Percentiles rank a stretch among this genome's conserved stretches.
These are phyloP conservation scores for Pipistrellus pygmaeus DNA, from an alignment of 2,797 vertebrate genomes.

Conservation along the genomic window DNA sequence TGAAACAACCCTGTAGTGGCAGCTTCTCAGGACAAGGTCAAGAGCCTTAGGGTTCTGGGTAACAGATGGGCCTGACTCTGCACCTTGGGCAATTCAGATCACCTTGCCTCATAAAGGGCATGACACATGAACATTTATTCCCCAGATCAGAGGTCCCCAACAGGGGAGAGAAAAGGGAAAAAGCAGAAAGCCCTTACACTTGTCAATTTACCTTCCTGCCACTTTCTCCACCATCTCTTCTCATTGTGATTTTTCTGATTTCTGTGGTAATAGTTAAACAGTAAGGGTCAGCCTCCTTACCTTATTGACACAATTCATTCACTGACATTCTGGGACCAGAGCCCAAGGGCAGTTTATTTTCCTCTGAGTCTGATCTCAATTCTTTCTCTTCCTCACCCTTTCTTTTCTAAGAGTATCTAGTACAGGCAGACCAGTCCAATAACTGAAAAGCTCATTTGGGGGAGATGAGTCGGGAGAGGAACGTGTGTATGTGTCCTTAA, in stretches of 20 bases:
- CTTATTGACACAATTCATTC: neutral
- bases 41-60: neutral
- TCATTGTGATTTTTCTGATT: neutral
- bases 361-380: conserved; percentile 1
- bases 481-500: neutral
- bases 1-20: neutral
- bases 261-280: neutral
- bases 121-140: neutral
- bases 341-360: neutral
- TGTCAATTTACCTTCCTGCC: neutral
- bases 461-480: neutral
- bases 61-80: neutral
- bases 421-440: neutral
- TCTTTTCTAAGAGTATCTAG: neutral
- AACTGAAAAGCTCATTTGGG: neutral
- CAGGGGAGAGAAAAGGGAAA: neutral
- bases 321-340: neutral
- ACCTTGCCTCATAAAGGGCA: no score
- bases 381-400: neutral
- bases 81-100: no score
- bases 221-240: neutral
- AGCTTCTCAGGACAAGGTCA: neutral
- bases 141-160: neutral
- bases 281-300: neutral
- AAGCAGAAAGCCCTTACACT: neutral